These are phyloP conservation scores for Pseudomugil gertrudae DNA, from an alignment of 2,797 vertebrate genomes.

Conservation along the genomic window DNA sequence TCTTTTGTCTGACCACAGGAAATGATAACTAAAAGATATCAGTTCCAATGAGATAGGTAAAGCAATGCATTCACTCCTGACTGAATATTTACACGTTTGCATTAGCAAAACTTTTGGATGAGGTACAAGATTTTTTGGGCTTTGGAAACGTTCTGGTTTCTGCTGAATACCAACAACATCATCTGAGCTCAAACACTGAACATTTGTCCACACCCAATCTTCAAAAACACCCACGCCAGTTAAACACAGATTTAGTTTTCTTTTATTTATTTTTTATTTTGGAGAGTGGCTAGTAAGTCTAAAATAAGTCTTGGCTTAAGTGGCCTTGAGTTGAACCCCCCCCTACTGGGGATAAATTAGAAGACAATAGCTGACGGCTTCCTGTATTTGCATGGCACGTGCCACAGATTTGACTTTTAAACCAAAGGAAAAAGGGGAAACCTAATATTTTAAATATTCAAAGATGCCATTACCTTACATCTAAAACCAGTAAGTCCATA, in stretches of 20 bases:
- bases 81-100: too few relatives aligned
- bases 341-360: not conserved
- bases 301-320: not conserved
- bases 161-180: not conserved
- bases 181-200: not conserved
- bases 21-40: too few relatives aligned
- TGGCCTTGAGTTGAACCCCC: not conserved
- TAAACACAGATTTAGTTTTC: not conserved
- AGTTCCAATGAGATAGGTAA: too few relatives aligned
- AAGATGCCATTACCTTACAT: not conserved
- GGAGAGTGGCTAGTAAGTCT: not conserved
- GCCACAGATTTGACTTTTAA: not conserved
- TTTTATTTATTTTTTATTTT: not conserved
- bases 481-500: not conserved
- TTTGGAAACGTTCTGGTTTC: not conserved
- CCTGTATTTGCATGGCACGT: not conserved
- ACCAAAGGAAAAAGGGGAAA: not conserved
- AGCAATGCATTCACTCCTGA: too few relatives aligned
- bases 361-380: conserved; percentile 2
- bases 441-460: not conserved
- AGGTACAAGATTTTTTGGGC: not conserved
- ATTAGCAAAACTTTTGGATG: too few relatives aligned
- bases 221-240: not conserved
- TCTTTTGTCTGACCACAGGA: too few relatives aligned
- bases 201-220: not conserved